Evolutionary conservation across 2,797 vertebrate species (phyloP).

Genomic region (Typhlichthys eigenmanni): DNA sequence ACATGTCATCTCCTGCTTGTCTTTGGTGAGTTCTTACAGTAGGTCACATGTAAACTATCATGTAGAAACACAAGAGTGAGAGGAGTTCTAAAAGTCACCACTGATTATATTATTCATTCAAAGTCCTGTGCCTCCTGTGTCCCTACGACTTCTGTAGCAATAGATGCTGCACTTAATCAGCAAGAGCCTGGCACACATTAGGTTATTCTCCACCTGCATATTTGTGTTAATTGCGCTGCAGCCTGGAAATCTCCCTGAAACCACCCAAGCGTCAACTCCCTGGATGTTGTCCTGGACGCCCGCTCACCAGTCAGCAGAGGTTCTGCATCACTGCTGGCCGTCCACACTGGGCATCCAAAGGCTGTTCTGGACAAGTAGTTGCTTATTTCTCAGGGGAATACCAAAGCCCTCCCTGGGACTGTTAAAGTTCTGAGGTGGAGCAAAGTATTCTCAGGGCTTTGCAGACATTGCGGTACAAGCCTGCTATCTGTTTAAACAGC

Average conservation of each 20-base stretch:
- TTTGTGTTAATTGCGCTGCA: conserved; percentile 63
- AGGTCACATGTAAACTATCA: neutral
- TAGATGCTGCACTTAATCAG: conserved; percentile 28
- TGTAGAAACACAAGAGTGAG: neutral
- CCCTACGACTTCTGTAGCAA: conserved; percentile 15
- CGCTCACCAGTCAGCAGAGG: conserved; percentile 55
- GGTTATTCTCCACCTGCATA: conserved; percentile 56
- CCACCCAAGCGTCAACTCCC: conserved; percentile 69
- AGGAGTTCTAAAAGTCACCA: neutral
- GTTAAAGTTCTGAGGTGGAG: conserved; percentile 71
- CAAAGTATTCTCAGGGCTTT: conserved; percentile 58
- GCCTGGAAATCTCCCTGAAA: conserved; percentile 58
- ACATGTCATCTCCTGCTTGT: neutral
- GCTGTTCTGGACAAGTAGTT: conserved; percentile 75
- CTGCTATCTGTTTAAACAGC: conserved; percentile 76
- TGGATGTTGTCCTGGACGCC: conserved; percentile 50
- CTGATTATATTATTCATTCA: too few relatives aligned
- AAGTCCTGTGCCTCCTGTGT: neutral
- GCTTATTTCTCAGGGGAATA: conserved; percentile 67
- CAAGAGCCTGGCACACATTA: conserved; percentile 54
- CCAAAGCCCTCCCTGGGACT: conserved; percentile 56
- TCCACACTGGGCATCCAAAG: conserved; percentile 66
- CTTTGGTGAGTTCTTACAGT: neutral
- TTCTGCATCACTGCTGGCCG: conserved; percentile 55
- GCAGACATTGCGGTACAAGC: conserved; percentile 52